phyloP scores from a whole-genome alignment of 2,113 vertebrate genomes.

The Pelmatolapia mariae region DNA sequence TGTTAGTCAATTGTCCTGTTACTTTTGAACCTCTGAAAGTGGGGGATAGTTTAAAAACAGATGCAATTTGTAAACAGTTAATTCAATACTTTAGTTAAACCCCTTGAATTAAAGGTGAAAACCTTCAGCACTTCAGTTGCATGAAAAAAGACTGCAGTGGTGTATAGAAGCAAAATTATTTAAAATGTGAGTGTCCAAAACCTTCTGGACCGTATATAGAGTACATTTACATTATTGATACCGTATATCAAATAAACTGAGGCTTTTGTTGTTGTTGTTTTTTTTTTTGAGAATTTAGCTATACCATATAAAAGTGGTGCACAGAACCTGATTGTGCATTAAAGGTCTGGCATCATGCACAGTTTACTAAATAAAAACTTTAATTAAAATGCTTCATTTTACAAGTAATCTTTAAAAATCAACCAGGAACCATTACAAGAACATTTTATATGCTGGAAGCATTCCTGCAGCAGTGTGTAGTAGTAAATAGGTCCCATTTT shows the following conservation, averaged over 20 bases:
- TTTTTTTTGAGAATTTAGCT: background rate
- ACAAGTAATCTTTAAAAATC: background rate
- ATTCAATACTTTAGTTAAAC: background rate
- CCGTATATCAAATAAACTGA: background rate
- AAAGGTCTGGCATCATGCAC: background rate
- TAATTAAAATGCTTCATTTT: background rate
- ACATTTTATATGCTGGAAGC: background rate
- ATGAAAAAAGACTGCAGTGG: background rate
- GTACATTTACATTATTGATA: background rate
- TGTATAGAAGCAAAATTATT: background rate
- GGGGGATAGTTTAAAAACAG: background rate
- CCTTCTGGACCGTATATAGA: background rate
- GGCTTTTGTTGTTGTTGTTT: background rate
- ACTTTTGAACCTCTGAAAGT: background rate
- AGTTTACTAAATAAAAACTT: background rate
- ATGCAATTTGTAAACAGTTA: background rate
- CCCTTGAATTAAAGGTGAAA: background rate
- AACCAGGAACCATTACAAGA: background rate
- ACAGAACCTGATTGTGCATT: background rate
- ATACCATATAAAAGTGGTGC: rapidly evolving
- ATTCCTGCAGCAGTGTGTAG: background rate
- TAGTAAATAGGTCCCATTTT: background rate
- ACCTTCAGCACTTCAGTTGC: background rate
- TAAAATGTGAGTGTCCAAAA: background rate
- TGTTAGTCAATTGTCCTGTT: background rate